Base-by-base conservation (phyloP, 1,140 invertebrate species). In the Drosophila subpulchrella region DNA sequence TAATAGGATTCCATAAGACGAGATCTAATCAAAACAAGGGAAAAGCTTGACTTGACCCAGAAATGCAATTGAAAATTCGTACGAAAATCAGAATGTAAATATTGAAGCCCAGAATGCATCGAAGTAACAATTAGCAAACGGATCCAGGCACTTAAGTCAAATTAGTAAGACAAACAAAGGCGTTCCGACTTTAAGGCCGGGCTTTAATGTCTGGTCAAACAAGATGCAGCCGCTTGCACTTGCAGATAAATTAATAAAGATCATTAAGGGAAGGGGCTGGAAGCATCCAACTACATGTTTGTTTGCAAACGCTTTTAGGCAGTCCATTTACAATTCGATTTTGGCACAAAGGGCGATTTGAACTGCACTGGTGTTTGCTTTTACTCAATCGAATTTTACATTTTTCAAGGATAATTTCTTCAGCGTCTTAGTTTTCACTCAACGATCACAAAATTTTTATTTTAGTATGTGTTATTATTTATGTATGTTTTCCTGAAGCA, bases 101-200 rank as follows among this genome's bases (percentile, higher is more conserved):
- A 61, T 38, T 27, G n/a, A 10, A 17, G 47, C 3, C 24, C 4
- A 13, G 4, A 32, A 48, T 10, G 38, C 27, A 51, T 30, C 46
- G 24, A 61, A 78, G 75, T 70, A 36, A 42, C 63, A 82, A 82
- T 82, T 78, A 70, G 61, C 58, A 62, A 48, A 38, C n/a, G 48
- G 27, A 51, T 51, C 27, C 46, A 36, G 58, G 47, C 57, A 60
- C 61, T 82, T 53, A 81, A 81, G 60, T 56, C 58, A 82, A 78
- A 82, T 82, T 82, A 82, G 63, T 65, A 30, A 56, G 30, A 47
- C 58, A 81, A 65, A 57, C 51, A 71, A 47, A 42, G 42, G 57
- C 20, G 27, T 34, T 17, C 32, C 13, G 8, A 51, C 27, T 51
- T 15, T 27, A 20, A 20, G 11, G 11, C 20, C 6, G 48, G n/a